These are phyloP conservation scores for Mungos mungo DNA, from an alignment of 2,113 vertebrate species.

Conservation along the genomic window DNA sequence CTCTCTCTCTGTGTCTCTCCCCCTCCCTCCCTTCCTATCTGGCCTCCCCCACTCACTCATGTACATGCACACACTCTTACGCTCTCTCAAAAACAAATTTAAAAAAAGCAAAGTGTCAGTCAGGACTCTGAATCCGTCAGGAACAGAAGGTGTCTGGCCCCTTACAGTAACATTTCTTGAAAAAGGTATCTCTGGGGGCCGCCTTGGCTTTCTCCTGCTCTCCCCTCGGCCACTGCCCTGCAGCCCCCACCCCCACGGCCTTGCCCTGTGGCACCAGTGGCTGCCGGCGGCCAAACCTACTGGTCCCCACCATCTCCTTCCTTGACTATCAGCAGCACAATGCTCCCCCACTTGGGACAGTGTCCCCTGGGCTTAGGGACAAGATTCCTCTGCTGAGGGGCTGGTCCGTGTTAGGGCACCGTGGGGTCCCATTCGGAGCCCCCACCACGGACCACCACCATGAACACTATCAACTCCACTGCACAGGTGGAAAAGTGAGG, in stretches of 20 bases:
- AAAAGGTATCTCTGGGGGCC: fast-evolving
- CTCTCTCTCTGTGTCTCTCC: no score
- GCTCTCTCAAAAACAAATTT: no score
- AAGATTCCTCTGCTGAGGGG: neutral
- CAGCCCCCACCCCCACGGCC: fast-evolving
- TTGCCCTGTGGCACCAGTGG: fast-evolving
- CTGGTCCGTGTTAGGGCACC: fast-evolving
- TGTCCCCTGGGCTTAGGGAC: fast-evolving
- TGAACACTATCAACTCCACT: neutral
- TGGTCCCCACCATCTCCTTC: fast-evolving
- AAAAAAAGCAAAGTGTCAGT: no score
- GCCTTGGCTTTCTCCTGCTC: fast-evolving
- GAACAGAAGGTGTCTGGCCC: neutral
- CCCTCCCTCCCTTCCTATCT: no score
- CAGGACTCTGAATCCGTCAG: neutral
- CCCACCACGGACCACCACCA: neutral
- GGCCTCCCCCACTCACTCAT: no score
- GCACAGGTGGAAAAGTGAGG: fast-evolving
- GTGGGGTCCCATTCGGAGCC: fast-evolving
- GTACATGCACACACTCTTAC: no score
- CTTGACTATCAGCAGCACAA: neutral
- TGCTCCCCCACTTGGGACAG: neutral
- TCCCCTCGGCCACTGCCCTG: fast-evolving
- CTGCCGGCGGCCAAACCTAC: neutral
- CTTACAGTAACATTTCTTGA: neutral